Base-by-base conservation (phyloP, 2,888 invertebrate species). In the Sclerodermus sp. region DNA sequence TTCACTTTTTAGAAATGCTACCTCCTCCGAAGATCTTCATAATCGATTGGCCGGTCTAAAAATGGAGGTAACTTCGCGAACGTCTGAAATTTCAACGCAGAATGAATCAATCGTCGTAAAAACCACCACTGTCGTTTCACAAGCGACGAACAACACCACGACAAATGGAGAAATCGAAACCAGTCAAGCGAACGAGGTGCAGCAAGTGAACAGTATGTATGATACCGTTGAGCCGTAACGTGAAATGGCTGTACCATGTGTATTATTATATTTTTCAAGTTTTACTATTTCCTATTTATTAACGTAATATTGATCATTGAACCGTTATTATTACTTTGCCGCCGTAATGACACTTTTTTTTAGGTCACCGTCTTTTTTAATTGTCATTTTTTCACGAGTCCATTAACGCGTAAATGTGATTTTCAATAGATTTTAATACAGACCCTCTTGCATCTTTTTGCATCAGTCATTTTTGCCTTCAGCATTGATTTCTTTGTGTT, bases 31-130 rank as follows among this genome's bases (percentile, higher is more conserved):
- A 58, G 77, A 78, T 41, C 69, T 78, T 32, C 73, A 78, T 48
- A 75, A 64, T 52, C 67, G 77, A 48, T 62, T 78, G 43, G 76
- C 77, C 31, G 77, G 76, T 17, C 63, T 78, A 10, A 78, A 77
- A 52, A 77, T 77, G 77, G 77, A 78, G 60, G 76, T 77, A 13
- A 77, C 77, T 6, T 77, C 77, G 1, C 66, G 76, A 51, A 76
- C 77, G 13, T 77, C 76, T 6, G 76, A 77, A 52, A 71, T 76
- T 49, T 73, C 76, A 6, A 74, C 77, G 6, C 76, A 76, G 49
- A 77, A 77, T 64, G 77, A 77, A 45, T 74, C 76, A 12, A 13
- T 37, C 8, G 58, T 63, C 15, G 64, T 63, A 31, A 77, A 75
- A 62, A 77, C 77, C 9, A 77, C 77, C 13, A 77, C 77, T 15